phyloP scores from a whole-genome alignment of 2,113 vertebrate genomes.

The Entomyzon cyanotis region DNA sequence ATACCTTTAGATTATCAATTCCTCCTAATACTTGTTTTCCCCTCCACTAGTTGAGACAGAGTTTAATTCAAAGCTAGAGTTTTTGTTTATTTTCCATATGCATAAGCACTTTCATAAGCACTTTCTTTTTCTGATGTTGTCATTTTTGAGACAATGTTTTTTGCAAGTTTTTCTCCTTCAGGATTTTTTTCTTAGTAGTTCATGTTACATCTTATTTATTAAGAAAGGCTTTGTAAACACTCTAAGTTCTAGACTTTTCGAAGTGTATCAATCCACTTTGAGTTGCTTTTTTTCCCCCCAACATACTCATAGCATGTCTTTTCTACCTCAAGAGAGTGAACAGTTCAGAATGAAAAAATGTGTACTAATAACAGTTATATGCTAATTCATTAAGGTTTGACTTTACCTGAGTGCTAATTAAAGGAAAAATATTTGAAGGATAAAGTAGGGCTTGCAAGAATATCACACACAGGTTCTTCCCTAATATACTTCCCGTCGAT shows the following conservation, averaged over 20 bases:
- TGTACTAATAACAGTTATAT: constrained; percentile 69
- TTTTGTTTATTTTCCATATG: not conserved
- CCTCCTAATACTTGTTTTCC: not conserved
- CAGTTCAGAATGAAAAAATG: constrained; percentile 53
- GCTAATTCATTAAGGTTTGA: constrained; percentile 72
- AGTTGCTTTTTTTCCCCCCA: not conserved
- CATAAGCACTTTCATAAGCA: not conserved
- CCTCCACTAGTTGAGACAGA: not conserved
- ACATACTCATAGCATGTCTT: constrained; percentile 5
- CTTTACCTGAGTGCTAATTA: constrained; percentile 73
- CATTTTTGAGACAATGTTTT: not conserved
- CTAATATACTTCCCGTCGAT: constrained; percentile 76
- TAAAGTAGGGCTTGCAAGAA: constrained; percentile 69
- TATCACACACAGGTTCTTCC: constrained; percentile 68
- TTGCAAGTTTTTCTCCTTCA: not conserved
- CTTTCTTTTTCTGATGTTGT: not conserved
- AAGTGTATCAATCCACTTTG: not conserved
- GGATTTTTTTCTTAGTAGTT: not conserved
- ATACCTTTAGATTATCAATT: not conserved
- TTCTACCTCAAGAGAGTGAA: constrained; percentile 50
- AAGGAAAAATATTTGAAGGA: constrained; percentile 71
- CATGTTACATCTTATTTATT: not conserved
- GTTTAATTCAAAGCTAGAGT: not conserved
- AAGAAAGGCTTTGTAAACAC: not conserved
- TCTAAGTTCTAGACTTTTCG: not conserved